Evolutionary conservation across 2,888 invertebrate species (phyloP).

Genomic region (Drosophila parthenogenetica): DNA sequence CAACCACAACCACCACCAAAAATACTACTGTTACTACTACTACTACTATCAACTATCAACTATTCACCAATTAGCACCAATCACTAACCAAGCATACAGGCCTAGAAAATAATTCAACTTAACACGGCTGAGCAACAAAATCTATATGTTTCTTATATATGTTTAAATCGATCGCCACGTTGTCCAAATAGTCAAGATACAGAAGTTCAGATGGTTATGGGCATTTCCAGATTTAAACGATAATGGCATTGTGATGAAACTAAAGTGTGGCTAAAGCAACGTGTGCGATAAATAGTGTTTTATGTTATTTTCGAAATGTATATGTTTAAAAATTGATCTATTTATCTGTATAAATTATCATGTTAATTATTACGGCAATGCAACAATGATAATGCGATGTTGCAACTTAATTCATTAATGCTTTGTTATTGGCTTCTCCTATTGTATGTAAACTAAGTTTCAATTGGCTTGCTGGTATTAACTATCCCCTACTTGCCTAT

Average conservation of each 20-base stretch:
- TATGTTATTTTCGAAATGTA: conserved; percentile 53
- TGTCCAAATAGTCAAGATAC: conserved; percentile 11
- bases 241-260: conserved; percentile 41
- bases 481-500: conserved; percentile 12
- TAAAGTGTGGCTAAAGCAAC: conserved; percentile 32
- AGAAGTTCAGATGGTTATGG: conserved; percentile 31
- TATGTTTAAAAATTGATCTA: conserved; percentile 35
- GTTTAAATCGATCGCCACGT: conserved; percentile 39
- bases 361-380: conserved; percentile 55
- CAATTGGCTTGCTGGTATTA: conserved; percentile 34
- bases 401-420: conserved; percentile 20
- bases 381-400: conserved; percentile 9
- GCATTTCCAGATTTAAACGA: conserved; percentile 33
- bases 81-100: conserved; percentile 59
- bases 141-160: conserved; percentile 26
- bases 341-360: conserved; percentile 54
- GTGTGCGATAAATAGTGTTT: conserved; percentile 34
- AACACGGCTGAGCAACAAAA: conserved; percentile 44
- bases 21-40: conserved; percentile 36
- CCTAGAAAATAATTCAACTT: conserved; percentile 28
- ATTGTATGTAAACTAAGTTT: conserved; percentile 39
- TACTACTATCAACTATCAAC: conserved; percentile 50
- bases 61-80: conserved; percentile 62
- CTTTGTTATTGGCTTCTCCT: conserved; percentile 45
- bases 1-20: conserved; percentile 31